Percentiles rank a stretch among this genome's conserved stretches.
These are phyloP conservation scores for Panthera tigris DNA, from an alignment of 2,113 vertebrate genomes.

Conservation along the genomic window DNA sequence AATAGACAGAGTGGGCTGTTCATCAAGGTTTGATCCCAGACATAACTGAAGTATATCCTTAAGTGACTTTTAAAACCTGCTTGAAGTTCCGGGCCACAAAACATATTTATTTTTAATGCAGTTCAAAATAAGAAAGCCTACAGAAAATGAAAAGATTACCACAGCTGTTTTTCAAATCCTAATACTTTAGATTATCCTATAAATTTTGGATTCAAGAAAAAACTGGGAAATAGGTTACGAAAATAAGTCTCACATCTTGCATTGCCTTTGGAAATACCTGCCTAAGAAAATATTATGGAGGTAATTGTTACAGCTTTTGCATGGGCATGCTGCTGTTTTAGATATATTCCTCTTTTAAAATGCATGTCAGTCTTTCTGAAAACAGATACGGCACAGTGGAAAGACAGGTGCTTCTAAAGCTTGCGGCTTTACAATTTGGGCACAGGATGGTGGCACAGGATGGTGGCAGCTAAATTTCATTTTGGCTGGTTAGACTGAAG, in stretches of 20 bases:
- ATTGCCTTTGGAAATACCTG: neutral
- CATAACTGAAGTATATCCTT: neutral
- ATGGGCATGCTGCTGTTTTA: neutral
- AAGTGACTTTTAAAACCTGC: slow-evolving; percentile 26
- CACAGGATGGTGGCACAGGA: too few relatives aligned
- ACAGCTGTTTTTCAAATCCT: neutral
- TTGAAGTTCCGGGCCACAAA: neutral
- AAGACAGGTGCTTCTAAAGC: neutral
- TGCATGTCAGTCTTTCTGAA: neutral
- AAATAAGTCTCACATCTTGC: neutral
- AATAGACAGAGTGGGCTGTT: neutral
- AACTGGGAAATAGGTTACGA: neutral
- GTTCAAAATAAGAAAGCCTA: neutral
- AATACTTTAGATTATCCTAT: slow-evolving; percentile 22
- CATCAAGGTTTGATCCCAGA: neutral
- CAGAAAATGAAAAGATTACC: neutral
- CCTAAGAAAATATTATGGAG: neutral
- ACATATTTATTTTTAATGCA: neutral
- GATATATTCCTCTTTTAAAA: neutral
- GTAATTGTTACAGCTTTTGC: neutral
- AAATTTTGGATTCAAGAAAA: neutral
- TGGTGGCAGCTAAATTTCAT: too few relatives aligned
- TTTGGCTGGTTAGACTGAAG: neutral
- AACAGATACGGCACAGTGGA: fast-evolving
- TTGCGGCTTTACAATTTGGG: fast-evolving